These are phyloP conservation scores for Tachina fera DNA, from an alignment of 2,888 invertebrate genomes.

Conservation along the genomic window DNA sequence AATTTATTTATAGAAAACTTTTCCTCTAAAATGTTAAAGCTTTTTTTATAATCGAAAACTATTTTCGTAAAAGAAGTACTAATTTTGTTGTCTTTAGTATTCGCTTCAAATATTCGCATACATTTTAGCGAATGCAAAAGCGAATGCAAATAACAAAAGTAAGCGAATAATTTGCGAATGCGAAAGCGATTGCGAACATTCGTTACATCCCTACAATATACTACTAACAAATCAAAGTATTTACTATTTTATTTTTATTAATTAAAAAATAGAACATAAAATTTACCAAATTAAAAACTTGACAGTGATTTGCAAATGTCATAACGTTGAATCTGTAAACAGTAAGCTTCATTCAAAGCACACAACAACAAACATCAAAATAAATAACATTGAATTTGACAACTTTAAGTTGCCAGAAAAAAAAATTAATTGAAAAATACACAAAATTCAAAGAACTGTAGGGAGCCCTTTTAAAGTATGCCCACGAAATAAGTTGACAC, in stretches of 20 bases:
- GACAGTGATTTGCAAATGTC: slow-evolving; percentile 69
- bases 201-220: too few relatives aligned
- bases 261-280: neutral
- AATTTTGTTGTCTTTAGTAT: too few relatives aligned
- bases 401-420: slow-evolving; percentile 41
- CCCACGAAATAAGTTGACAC: neutral
- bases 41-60: too few relatives aligned
- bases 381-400: slow-evolving; percentile 49
- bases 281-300: neutral
- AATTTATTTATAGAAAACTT: too few relatives aligned
- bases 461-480: slow-evolving; percentile 49
- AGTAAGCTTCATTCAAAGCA: slow-evolving; percentile 24
- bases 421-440: slow-evolving; percentile 26
- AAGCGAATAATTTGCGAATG: too few relatives aligned
- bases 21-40: too few relatives aligned
- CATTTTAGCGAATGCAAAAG: too few relatives aligned
- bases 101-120: too few relatives aligned
- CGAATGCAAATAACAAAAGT: too few relatives aligned
- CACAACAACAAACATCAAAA: slow-evolving; percentile 1
- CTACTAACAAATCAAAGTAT: neutral
- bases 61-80: too few relatives aligned
- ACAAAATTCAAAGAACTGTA: slow-evolving; percentile 24
- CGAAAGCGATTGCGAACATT: too few relatives aligned
- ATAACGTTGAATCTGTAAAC: slow-evolving; percentile 50
- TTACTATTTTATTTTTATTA: slow-evolving; percentile 28